Evolutionary conservation across 2,113 vertebrate genomes (phyloP), one percentile per base, ranked within the genome.

Genomic region (Osmerus mordax): DNA sequence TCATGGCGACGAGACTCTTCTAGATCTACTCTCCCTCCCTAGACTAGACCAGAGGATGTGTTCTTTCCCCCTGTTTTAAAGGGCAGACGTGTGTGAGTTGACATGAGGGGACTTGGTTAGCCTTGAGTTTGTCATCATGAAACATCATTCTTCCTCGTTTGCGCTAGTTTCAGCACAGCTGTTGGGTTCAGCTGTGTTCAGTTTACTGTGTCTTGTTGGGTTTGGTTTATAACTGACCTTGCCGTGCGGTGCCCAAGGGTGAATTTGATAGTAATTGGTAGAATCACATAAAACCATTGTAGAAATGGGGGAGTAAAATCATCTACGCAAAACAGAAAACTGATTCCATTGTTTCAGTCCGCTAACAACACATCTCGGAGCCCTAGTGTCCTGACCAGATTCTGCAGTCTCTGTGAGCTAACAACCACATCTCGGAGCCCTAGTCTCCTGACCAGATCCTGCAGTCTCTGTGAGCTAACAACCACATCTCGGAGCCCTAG

Each of bases 101-200:
- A 36, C 32, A 36, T 36, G 32, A 36, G 32, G 32, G 32, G 32
- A 36, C 32, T 7, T 1, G 32, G 32, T 36, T 36, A 6, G 32
- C 32, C 32, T 36, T 36, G 32, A 36, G 32, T 36, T 36, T 36
- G 32, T 36, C 32, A 36, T 36, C 68, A 66, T 9, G 13, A 60
- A 11, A 55, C 65, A 53, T 58, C 41, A 62, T 69, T 65, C 19
- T 77, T 77, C 76, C 74, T 65, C 78, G 62, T 80, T 83, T 79
- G 32, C 76, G 76, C 79, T 79, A 76, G 70, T 74, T 70, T 75
- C 56, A 72, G 68, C 67, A 77, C 78, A 84, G 77, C 72, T 77
- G 68, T 56, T 70, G 72, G 51, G 51, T 54, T 56, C 81, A 54
- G 71, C 59, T 81, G 65, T 82, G 71, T 82, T 54, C 65, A 74